Evolutionary conservation across 2,888 invertebrate species (phyloP).

Genomic region (Gasteruption jaculator): DNA sequence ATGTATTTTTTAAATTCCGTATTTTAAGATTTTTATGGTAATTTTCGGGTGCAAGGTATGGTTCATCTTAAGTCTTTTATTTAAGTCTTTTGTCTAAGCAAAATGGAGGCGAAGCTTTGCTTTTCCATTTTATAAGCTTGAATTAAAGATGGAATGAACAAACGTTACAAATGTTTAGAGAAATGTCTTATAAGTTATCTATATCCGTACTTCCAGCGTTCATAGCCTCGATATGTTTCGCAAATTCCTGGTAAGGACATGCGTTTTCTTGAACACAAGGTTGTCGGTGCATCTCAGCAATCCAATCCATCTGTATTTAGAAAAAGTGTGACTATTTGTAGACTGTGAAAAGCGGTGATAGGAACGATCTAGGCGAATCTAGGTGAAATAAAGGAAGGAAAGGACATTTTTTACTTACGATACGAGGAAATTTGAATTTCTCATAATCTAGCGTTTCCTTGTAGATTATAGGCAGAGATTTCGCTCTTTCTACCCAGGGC

Average conservation of each 20-base stretch:
- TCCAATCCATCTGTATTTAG: slow-evolving; percentile 43
- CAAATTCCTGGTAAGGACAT: slow-evolving; percentile 30
- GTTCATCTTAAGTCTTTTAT: no score
- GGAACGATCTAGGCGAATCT: no score
- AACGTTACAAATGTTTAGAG: not conserved
- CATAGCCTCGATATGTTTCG: slow-evolving; percentile 27
- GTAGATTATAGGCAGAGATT: slow-evolving; percentile 32
- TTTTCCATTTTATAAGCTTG: slow-evolving; percentile 9
- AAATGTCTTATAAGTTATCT: slow-evolving; percentile 28
- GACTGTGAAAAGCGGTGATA: not conserved
- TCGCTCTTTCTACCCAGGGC: slow-evolving; percentile 50
- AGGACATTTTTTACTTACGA: slow-evolving; percentile 30
- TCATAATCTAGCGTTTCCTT: slow-evolving; percentile 31
- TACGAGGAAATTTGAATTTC: slow-evolving; percentile 32
- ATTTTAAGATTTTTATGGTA: no score
- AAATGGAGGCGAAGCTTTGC: no score
- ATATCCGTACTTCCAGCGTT: slow-evolving; percentile 28
- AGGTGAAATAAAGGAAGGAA: no score
- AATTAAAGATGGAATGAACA: not conserved
- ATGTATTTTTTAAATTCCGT: no score
- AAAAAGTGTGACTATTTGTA: not conserved
- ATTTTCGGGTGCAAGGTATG: no score
- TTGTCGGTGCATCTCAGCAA: slow-evolving; percentile 40
- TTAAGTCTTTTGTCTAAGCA: no score
- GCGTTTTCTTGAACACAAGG: slow-evolving; percentile 32